Evolutionary conservation across 2,113 vertebrate species (phyloP).

Genomic region (Semnornis frantzii): DNA sequence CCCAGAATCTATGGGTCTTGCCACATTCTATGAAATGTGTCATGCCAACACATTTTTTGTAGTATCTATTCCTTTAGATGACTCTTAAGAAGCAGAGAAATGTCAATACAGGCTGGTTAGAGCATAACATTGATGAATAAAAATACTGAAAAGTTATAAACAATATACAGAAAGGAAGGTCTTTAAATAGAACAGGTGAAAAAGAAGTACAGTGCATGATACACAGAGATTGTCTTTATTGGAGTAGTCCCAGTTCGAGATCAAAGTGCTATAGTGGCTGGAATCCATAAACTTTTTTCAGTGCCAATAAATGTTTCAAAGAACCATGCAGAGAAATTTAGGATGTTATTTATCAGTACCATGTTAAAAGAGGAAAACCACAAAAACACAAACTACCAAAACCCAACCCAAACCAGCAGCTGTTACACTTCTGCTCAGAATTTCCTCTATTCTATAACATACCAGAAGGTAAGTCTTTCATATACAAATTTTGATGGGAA

Average conservation of each 20-base stretch:
- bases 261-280: conserved; percentile 43
- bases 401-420: not conserved
- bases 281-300: conserved; percentile 32
- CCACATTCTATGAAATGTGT: too few relatives aligned
- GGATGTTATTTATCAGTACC: conserved; percentile 1
- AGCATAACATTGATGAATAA: not conserved
- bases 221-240: conserved; percentile 52
- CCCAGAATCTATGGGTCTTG: too few relatives aligned
- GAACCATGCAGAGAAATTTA: not conserved
- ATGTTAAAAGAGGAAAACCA: not conserved
- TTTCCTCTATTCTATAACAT: conserved; percentile 9
- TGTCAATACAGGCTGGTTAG: not conserved
- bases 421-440: not conserved
- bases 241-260: conserved; percentile 43
- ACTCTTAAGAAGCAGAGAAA: not conserved
- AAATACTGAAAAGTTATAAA: conserved; percentile 2
- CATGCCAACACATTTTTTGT: not conserved
- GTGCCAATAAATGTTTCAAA: conserved; percentile 24
- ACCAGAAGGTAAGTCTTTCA: not conserved
- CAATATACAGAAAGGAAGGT: not conserved
- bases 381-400: too few relatives aligned
- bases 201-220: conserved; percentile 40
- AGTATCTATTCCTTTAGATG: not conserved
- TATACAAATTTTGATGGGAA: not conserved
- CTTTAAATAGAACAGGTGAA: conserved; percentile 27